Percentiles rank a stretch among this genome's conserved stretches.
Conservation (phyloP, 2,888 invertebrate species). For the Drosophila tanythrix region DNA sequence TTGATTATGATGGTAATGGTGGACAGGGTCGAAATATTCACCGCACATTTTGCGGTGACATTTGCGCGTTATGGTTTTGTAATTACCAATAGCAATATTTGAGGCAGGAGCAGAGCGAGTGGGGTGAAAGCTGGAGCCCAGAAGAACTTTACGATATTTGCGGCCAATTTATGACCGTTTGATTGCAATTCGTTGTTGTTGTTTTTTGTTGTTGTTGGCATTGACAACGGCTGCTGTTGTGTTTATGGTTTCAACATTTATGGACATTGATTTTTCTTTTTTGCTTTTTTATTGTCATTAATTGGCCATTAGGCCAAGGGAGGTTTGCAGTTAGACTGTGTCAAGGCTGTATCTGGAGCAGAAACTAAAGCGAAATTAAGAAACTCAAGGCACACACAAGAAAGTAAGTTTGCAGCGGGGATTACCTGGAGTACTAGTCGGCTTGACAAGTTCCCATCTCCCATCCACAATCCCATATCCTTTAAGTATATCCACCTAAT, state of each 20-base stretch:
- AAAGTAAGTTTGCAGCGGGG: background rate
- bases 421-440: conserved; percentile 2
- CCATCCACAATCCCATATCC: background rate
- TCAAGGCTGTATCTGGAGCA: conserved; percentile 29
- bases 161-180: conserved; percentile 57
- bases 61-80: conserved; percentile 75
- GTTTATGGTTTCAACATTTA: conserved; percentile 60
- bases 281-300: conserved; percentile 48
- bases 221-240: conserved; percentile 25
- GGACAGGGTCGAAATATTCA: conserved; percentile 43
- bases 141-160: conserved; percentile 51
- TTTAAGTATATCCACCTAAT: conserved; percentile 31
- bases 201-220: background rate
- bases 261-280: conserved; percentile 20
- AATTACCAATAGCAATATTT: conserved; percentile 65
- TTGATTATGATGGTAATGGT: conserved; percentile 21
- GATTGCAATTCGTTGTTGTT: conserved; percentile 51
- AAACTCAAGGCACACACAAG: background rate
- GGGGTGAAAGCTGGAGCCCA: background rate
- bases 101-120: background rate
- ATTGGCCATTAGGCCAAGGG: conserved; percentile 52
- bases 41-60: conserved; percentile 72
- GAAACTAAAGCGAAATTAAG: too few species aligned
- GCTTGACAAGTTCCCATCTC: background rate
- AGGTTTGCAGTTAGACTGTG: background rate